These are phyloP conservation scores for Lordiphosa clarofinis DNA, from an alignment of 1,140 invertebrate species.

Conservation along the genomic window DNA sequence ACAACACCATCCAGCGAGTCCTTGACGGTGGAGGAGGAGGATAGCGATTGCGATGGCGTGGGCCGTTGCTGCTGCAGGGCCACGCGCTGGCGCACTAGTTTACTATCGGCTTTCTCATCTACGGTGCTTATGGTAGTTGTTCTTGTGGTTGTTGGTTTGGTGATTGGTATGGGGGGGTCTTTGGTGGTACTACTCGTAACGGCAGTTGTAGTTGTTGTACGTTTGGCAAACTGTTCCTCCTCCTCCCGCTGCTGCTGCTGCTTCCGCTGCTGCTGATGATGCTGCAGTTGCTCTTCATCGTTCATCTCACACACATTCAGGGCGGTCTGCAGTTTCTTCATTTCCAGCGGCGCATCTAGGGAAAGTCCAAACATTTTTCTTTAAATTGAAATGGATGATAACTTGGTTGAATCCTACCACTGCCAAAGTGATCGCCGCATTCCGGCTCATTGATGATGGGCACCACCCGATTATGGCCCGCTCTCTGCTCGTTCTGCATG, in stretches of 20 bases:
- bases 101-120: slow-evolving; percentile 55
- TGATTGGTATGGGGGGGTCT: slow-evolving; percentile 31
- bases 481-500: slow-evolving; percentile 79
- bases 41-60: slow-evolving; percentile 56
- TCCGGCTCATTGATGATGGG: slow-evolving; percentile 78
- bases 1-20: slow-evolving; percentile 56
- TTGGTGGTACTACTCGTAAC: slow-evolving; percentile 76
- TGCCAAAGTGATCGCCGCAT: slow-evolving; percentile 37
- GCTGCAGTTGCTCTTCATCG: slow-evolving; percentile 53
- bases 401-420: slow-evolving; percentile 13
- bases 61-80: slow-evolving; percentile 57
- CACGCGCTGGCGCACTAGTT: slow-evolving; percentile 66
- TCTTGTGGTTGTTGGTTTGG: slow-evolving; percentile 30
- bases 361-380: neutral
- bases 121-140: slow-evolving; percentile 45
- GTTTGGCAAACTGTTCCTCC: slow-evolving; percentile 48
- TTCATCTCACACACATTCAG: slow-evolving; percentile 70
- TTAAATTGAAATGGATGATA: neutral
- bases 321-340: slow-evolving; percentile 72
- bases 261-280: slow-evolving; percentile 15
- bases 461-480: slow-evolving; percentile 67
- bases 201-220: slow-evolving; percentile 61
- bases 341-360: slow-evolving; percentile 64
- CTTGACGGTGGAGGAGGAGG: slow-evolving; percentile 60
- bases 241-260: slow-evolving; percentile 10